Base-by-base conservation (phyloP, 2,888 invertebrate species). In the Trissoscelio sp. region DNA sequence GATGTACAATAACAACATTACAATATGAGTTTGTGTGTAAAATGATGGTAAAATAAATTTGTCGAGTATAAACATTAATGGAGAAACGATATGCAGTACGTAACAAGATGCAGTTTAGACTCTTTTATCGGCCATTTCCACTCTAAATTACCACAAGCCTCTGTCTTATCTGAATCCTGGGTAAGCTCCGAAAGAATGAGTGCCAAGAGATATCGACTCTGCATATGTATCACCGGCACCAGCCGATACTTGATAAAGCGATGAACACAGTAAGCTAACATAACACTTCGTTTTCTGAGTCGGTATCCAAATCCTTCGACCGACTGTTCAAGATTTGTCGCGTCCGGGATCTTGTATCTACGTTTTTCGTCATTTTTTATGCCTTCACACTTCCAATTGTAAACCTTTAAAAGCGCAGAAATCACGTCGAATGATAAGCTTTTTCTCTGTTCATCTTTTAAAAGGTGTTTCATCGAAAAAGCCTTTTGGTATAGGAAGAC, bases 161-260 rank as follows among this genome's bases (percentile, higher is more conserved):
- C 86, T 84, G 84, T 83, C 87, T 89, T 89, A 88, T 89, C 89
- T 86, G 66, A 81, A 67, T 81, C 83, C 82, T 64, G 20, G 64
- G 86, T 88, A 88, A 89, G 88, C 88, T 86, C 73, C 48, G 77
- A 83, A 85, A 85, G 88, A 88, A 85, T 88, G 89, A 88, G 86
- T 88, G 87, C 87, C 88, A 28, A 18, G 81, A 88, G 90, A 90
- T 90, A 91, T 87, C 89, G 88, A 87, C 85, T 88, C 88, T 89
- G 88, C 88, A 88, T 89, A 89, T 88, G 89, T 88, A 89, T 88
- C 86, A 88, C 85, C 81, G 16, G 81, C 62, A 77, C n/a, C 39
- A 77, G 83, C 77, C 84, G 85, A 86, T 84, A 84, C 87, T 86
- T 84, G 83, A 84, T 86, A 87, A 87, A 86, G 83, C 83, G 73